These are phyloP conservation scores for Pentamera pediparva DNA, from an alignment of 53 echinoderm and acorn worm genomes.

Conservation along the genomic window DNA sequence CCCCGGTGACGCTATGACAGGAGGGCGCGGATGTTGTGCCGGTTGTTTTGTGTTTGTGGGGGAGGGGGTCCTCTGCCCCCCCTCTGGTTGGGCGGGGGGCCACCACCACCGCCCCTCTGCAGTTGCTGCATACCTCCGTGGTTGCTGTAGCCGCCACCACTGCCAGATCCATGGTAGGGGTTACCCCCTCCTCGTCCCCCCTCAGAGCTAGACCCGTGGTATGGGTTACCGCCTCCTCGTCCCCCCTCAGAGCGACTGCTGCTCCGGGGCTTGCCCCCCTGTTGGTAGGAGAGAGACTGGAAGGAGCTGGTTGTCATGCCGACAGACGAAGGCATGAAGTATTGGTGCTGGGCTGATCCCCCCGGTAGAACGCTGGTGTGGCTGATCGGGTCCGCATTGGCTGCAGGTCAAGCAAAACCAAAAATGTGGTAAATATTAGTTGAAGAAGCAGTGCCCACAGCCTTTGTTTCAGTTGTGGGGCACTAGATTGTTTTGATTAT, in stretches of 20 bases:
- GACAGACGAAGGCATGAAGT: constrained; percentile 76
- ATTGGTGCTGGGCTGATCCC: constrained; percentile 78
- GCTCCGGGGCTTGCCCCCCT: not conserved
- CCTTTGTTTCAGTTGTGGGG: not conserved
- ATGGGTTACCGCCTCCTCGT: not conserved
- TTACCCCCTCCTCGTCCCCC: not conserved
- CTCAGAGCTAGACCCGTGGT: not conserved
- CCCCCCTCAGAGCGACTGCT: constrained; percentile 5
- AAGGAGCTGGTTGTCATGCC: constrained; percentile 63
- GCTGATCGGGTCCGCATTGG: constrained; percentile 93
- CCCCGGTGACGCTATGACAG: constrained; percentile 28
- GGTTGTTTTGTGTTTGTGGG: constrained; percentile 18
- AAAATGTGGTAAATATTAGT: not conserved
- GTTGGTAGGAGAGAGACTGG: constrained; percentile 21
- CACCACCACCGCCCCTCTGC: constrained; percentile 11
- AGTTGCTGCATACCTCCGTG: constrained; percentile 18
- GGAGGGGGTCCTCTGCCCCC: too few relatives aligned
- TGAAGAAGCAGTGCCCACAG: not conserved
- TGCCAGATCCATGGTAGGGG: not conserved
- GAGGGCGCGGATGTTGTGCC: constrained; percentile 21
- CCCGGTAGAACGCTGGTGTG: constrained; percentile 84
- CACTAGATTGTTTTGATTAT: too few relatives aligned
- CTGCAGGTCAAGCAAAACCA: constrained; percentile 39
- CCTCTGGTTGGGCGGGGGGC: too few relatives aligned
- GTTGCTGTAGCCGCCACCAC: not conserved